phyloP scores from a whole-genome alignment of 2,888 invertebrate genomes.

The Invenusta paracnida region DNA sequence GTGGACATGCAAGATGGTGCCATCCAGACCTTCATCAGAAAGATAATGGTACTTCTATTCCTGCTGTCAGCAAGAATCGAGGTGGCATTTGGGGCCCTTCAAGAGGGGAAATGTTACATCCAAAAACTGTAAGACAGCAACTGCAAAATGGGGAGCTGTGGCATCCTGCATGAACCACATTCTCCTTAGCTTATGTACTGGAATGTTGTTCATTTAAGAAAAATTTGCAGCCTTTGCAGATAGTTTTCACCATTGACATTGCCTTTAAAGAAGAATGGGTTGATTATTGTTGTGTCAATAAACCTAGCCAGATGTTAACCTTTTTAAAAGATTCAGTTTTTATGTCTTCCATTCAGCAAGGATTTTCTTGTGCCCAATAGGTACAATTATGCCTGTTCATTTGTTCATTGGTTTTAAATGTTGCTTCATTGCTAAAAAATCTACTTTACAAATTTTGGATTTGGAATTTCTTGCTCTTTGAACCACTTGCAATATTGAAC shows the following conservation, averaged over 20 bases:
- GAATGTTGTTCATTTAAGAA: background rate
- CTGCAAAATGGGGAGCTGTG: background rate
- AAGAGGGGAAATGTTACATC: background rate
- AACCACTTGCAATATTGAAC: background rate
- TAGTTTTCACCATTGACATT: slow-evolving; percentile 15
- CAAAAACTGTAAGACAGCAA: background rate
- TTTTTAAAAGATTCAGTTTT: background rate
- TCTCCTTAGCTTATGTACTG: background rate
- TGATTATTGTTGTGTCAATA: slow-evolving; percentile 23
- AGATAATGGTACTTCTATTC: too few relatives aligned
- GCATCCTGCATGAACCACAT: slow-evolving; percentile 4
- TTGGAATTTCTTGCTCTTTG: background rate
- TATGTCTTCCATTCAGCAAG: background rate
- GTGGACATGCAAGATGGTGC: too few relatives aligned
- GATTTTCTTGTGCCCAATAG: slow-evolving; percentile 5
- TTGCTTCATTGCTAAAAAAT: slow-evolving; percentile 7
- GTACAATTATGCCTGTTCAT: slow-evolving; percentile 23
- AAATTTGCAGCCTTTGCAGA: background rate
- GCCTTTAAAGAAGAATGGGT: slow-evolving; percentile 18
- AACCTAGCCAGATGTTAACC: slow-evolving; percentile 16
- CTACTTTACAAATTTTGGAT: background rate
- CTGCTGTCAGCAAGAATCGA: too few relatives aligned
- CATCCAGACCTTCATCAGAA: too few relatives aligned
- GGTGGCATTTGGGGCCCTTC: too few relatives aligned
- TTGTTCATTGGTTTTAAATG: background rate